phyloP scores from a whole-genome alignment of 2,113 vertebrate genomes.

The Solea solea region DNA sequence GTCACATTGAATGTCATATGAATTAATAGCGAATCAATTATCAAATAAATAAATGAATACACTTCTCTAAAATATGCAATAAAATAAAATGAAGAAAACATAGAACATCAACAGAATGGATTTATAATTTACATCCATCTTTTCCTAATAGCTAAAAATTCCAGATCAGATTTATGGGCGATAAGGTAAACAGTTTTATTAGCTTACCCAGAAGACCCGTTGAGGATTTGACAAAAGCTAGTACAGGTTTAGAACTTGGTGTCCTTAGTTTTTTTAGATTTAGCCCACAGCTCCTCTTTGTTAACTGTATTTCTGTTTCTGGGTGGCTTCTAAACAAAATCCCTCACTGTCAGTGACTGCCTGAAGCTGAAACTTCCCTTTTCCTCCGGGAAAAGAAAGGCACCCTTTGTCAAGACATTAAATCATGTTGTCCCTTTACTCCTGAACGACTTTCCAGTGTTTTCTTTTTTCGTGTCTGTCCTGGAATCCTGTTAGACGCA shows the following conservation, averaged over 20 bases:
- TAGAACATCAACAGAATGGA: no score
- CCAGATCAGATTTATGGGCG: background rate
- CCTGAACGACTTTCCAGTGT: slow-evolving; percentile 6
- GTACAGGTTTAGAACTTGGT: background rate
- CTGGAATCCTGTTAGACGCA: background rate
- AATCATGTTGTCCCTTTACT: slow-evolving; percentile 28
- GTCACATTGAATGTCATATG: no score
- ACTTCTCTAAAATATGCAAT: no score
- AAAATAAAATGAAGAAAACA: no score
- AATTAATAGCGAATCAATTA: no score
- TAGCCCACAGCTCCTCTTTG: slow-evolving; percentile 3
- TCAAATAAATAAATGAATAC: no score
- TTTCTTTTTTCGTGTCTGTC: slow-evolving; percentile 8
- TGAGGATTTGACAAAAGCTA: background rate
- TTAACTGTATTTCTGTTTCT: slow-evolving; percentile 24
- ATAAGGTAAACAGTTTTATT: no score
- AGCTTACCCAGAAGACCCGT: no score
- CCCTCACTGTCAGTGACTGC: slow-evolving; percentile 16
- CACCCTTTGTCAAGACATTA: slow-evolving; percentile 14
- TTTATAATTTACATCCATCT: slow-evolving; percentile 15
- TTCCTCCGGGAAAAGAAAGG: slow-evolving; percentile 20
- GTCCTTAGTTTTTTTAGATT: background rate
- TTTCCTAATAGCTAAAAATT: background rate
- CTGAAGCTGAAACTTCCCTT: slow-evolving; percentile 19
- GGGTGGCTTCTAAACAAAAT: slow-evolving; percentile 14